Evolutionary conservation across 2,797 vertebrate species (phyloP).

Genomic region (Antennarius maculatus): DNA sequence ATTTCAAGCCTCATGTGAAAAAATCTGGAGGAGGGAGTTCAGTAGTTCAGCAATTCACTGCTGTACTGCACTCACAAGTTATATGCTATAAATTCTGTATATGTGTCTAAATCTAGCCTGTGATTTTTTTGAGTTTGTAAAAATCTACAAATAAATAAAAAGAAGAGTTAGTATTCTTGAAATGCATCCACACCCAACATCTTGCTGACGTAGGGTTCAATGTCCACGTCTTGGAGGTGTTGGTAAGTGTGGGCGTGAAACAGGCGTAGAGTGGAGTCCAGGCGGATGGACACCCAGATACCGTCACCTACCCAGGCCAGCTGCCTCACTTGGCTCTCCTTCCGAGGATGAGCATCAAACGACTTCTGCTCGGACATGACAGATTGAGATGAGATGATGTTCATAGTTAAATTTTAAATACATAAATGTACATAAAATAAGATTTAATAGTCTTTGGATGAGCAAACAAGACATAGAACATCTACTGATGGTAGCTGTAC

Average conservation of each 20-base stretch:
- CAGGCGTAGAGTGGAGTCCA: constrained; percentile 94
- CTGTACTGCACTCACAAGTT: background rate
- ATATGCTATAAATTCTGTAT: too few species aligned
- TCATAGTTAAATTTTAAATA: background rate
- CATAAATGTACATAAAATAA: too few species aligned
- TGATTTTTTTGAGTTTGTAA: background rate
- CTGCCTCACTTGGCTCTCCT: constrained; percentile 97
- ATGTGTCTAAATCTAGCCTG: too few species aligned
- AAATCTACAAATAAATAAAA: too few species aligned
- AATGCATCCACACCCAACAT: constrained; percentile 88
- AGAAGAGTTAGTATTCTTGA: background rate
- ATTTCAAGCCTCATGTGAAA: background rate
- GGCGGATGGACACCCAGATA: constrained; percentile 97
- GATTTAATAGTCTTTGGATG: background rate
- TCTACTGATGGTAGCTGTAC: constrained; percentile 55
- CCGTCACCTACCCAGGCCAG: constrained; percentile 97
- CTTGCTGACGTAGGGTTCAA: constrained; percentile 98
- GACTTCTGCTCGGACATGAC: constrained; percentile 83
- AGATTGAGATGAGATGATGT: background rate
- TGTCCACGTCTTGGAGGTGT: constrained; percentile 97
- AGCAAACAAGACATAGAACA: too few species aligned
- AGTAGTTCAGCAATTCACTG: background rate
- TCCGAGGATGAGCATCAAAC: constrained; percentile 95
- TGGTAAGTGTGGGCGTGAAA: constrained; percentile 97
- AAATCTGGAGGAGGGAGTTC: background rate